These are phyloP conservation scores for Limosa lapponica DNA, from an alignment of 2,797 vertebrate species.

Conservation along the genomic window DNA sequence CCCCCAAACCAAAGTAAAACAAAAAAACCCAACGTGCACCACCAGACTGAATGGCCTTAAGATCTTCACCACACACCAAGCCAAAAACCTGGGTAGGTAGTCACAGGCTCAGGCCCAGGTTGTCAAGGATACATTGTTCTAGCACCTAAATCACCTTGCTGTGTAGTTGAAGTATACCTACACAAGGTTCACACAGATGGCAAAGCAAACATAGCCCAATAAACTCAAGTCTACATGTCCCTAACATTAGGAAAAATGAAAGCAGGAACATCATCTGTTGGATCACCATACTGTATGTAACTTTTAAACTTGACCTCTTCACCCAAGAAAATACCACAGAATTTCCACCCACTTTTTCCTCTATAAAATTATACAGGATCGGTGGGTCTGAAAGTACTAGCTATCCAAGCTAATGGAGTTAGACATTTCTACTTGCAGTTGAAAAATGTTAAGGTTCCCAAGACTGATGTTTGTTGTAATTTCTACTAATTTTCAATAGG, in stretches of 20 bases:
- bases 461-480: background rate
- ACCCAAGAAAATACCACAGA: background rate
- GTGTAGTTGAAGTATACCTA: fast-evolving
- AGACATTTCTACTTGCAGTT: background rate
- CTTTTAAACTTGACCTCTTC: background rate
- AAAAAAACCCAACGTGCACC: background rate
- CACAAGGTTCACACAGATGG: too few species aligned
- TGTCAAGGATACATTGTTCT: background rate
- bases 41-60: background rate
- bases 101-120: background rate
- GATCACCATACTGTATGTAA: background rate
- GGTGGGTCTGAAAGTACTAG: background rate
- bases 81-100: background rate
- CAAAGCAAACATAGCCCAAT: background rate
- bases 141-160: background rate
- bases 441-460: background rate
- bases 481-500: background rate
- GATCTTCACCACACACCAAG: background rate
- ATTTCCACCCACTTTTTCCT: background rate
- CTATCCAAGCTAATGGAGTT: background rate
- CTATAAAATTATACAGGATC: background rate
- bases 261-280: background rate
- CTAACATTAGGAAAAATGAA: background rate
- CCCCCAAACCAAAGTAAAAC: background rate
- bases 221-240: background rate